A percentile compares a stretch with the other conserved stretches of the same genome.
These are phyloP conservation scores for Podarcis raffonei DNA, from an alignment of 2,113 vertebrate species.

Conservation along the genomic window DNA sequence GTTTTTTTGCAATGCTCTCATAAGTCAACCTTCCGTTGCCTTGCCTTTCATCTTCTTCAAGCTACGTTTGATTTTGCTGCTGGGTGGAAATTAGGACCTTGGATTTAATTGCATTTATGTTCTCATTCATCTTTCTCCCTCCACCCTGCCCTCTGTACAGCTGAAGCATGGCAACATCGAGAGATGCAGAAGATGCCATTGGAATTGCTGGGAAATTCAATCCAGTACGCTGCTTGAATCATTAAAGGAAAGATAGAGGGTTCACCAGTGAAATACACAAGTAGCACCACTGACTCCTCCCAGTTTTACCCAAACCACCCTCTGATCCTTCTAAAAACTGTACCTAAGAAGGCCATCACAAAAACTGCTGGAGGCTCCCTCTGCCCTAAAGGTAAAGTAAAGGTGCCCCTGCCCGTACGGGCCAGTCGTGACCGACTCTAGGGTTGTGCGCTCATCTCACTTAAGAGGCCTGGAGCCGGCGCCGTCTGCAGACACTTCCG, in stretches of 20 bases:
- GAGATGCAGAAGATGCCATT: background rate
- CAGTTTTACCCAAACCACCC: background rate
- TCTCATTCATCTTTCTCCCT: conserved; percentile 6
- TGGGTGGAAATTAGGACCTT: conserved; percentile 30
- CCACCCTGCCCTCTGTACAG: background rate
- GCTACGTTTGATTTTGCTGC: conserved; percentile 40
- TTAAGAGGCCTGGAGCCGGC: too few relatives aligned
- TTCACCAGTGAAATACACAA: background rate
- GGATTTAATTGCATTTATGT: conserved; percentile 49
- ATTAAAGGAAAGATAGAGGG: background rate
- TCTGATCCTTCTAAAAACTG: background rate
- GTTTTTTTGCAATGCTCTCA: conserved; percentile 37
- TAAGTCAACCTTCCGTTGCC: conserved; percentile 13
- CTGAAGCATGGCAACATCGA: background rate
- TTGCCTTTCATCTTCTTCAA: conserved; percentile 56
- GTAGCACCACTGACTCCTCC: background rate
- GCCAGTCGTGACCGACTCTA: too few relatives aligned
- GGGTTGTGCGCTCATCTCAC: too few relatives aligned
- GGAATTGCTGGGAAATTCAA: conserved; percentile 29
- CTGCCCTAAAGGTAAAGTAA: too few relatives aligned
- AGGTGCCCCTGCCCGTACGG: too few relatives aligned
- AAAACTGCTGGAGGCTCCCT: background rate
- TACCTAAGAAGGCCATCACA: background rate
- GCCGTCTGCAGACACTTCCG: too few relatives aligned
- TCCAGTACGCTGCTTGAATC: background rate